These are phyloP conservation scores for Telmatherina bonti DNA, from an alignment of 2,797 vertebrate species.

Conservation along the genomic window DNA sequence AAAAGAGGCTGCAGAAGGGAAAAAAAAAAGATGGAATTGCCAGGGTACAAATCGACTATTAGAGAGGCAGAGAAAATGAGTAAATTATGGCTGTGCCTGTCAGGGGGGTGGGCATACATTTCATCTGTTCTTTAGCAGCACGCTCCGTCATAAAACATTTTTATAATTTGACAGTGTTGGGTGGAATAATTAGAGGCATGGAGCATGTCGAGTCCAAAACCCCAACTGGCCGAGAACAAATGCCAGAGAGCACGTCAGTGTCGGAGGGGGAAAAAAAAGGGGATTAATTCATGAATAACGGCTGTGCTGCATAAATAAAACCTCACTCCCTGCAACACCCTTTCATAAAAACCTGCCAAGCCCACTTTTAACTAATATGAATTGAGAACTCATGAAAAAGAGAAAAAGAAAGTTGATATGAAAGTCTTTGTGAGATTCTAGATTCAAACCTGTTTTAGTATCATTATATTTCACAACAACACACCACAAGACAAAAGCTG, in stretches of 20 bases:
- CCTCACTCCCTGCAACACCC: slow-evolving; percentile 30
- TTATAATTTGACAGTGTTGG: slow-evolving; percentile 42
- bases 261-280: slow-evolving; percentile 52
- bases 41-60: slow-evolving; percentile 16
- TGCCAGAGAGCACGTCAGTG: slow-evolving; percentile 16
- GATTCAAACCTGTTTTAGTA: slow-evolving; percentile 2
- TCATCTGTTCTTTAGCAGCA: slow-evolving; percentile 35
- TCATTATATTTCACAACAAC: slow-evolving; percentile 14
- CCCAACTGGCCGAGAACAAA: slow-evolving; percentile 62
- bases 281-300: slow-evolving; percentile 64
- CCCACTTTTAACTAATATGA: slow-evolving; percentile 34
- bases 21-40: slow-evolving; percentile 31
- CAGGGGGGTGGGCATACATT: slow-evolving; percentile 14
- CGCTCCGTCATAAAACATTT: slow-evolving; percentile 41
- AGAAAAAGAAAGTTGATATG: background rate
- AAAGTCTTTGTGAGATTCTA: slow-evolving; percentile 4
- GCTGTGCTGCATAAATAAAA: slow-evolving; percentile 50
- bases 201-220: slow-evolving; percentile 50
- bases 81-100: slow-evolving; percentile 23
- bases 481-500: slow-evolving; percentile 16
- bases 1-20: slow-evolving; percentile 1
- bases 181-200: slow-evolving; percentile 58
- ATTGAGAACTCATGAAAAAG: background rate
- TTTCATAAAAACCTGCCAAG: slow-evolving; percentile 36
- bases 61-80: slow-evolving; percentile 1